These are phyloP conservation scores for Erpobdella octoculata DNA, from an alignment of 2,888 invertebrate genomes.

Conservation along the genomic window DNA sequence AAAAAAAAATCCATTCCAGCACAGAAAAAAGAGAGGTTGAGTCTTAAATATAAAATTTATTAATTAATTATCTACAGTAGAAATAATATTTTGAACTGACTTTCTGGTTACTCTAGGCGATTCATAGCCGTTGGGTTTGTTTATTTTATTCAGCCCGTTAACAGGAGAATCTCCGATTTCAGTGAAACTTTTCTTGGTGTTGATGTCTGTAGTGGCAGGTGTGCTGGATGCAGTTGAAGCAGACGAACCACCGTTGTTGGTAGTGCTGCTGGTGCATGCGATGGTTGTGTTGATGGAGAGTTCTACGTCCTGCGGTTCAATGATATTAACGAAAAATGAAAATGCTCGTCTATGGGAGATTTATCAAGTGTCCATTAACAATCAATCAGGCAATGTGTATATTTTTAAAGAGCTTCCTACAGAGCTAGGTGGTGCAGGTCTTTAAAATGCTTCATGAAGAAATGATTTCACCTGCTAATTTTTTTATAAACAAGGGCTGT, in stretches of 20 bases:
- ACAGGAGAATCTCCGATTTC: not conserved
- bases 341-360: not conserved
- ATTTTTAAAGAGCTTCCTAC: too few relatives aligned
- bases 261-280: constrained; percentile 7
- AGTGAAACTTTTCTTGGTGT: not conserved
- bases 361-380: not conserved
- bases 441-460: too few relatives aligned
- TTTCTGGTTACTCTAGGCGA: constrained; percentile 28
- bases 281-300: constrained; percentile 14
- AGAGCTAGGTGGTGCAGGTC: too few relatives aligned
- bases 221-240: not conserved
- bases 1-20: too few relatives aligned
- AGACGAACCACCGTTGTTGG: not conserved
- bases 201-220: not conserved
- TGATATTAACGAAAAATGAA: not conserved
- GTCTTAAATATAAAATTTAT: too few relatives aligned
- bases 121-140: constrained; percentile 27
- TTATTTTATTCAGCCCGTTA: not conserved
- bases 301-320: constrained; percentile 7
- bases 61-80: too few relatives aligned
- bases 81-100: too few relatives aligned
- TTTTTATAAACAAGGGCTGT: too few relatives aligned
- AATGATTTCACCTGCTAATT: too few relatives aligned
- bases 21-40: too few relatives aligned
- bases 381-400: not conserved